Evolutionary conservation across 2,888 invertebrate species (phyloP), one percentile per base, ranked within the genome.

Genomic region (Agrochola litura): DNA sequence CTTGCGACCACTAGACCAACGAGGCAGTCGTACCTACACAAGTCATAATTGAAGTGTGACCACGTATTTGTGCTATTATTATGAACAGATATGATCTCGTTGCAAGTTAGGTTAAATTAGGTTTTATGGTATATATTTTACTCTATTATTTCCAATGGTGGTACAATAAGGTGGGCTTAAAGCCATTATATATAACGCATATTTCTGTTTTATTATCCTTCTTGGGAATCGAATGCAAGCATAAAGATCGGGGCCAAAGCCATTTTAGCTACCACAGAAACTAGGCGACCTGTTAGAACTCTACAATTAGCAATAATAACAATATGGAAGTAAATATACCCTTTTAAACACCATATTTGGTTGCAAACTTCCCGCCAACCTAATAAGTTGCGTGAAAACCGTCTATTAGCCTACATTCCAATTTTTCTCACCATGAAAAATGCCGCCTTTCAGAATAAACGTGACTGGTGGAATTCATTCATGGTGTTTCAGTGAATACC

Each of bases 391-490:
- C 86, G 75, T 86, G 83, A 12, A 73, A 70, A 64, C 16, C 30
- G 2, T 22, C 63, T 49, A 68, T 83, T 86, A 73, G 43, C 75
- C 86, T 70, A 86, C 37, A 83, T 84, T 69, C 0, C 0, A 25
- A 72, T 12, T 41, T 60, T 70, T 75, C 37, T 49, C 66, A 73
- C 67, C 37, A 30, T 56, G 63, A 65, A 65, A 79, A 68, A 72
- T 75, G 46, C n/a, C 22, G n/a, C 43, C 37, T 9, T 83, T 83
- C 75, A 56, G 30, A 83, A 72, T 79, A 86, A 83, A 30, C 61
- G 61, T 83, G 84, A 86, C 84, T 74, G 8, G 71, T 74, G 9
- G n/a, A 68, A 74, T 84, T 86, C 86, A 88, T 86, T 86, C 84
- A 88, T 80, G 79, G 68, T 67, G 68, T 71, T 63, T 72, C 74